These are phyloP conservation scores for Scyliorhinus canicula DNA, from an alignment of 2,797 vertebrate species.

Conservation along the genomic window DNA sequence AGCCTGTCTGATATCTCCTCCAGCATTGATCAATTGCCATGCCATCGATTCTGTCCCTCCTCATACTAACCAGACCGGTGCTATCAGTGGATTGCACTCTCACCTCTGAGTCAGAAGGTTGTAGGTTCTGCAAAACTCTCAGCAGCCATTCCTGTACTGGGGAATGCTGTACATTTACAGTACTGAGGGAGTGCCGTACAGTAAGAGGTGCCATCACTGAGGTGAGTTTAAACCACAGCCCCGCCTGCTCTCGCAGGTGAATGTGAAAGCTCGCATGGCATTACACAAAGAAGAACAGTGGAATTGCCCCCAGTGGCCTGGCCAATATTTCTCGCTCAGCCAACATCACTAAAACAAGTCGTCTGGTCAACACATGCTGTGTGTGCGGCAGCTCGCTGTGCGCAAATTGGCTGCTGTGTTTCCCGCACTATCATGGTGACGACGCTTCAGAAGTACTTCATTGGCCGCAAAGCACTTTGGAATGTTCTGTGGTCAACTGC, in stretches of 20 bases:
- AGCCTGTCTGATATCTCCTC: not conserved
- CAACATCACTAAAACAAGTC: no score
- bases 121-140: no score
- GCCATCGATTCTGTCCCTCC: no score
- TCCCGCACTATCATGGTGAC: not conserved
- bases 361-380: no score
- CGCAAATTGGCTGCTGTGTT: no score
- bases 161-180: no score
- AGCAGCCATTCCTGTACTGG: no score
- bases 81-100: no score
- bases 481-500: not conserved
- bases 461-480: not conserved
- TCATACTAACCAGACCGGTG: not conserved
- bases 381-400: not conserved
- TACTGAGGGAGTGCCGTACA: not conserved
- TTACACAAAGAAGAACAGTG: no score
- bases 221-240: not conserved
- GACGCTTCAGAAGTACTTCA: not conserved
- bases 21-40: not conserved
- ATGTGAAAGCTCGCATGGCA: not conserved
- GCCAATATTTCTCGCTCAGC: no score
- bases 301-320: no score
- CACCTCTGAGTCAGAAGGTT: no score
- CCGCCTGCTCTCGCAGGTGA: not conserved
- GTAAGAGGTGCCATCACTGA: not conserved